Conservation (phyloP, 1,140 invertebrate genomes). For the Chrysopa pallens region DNA sequence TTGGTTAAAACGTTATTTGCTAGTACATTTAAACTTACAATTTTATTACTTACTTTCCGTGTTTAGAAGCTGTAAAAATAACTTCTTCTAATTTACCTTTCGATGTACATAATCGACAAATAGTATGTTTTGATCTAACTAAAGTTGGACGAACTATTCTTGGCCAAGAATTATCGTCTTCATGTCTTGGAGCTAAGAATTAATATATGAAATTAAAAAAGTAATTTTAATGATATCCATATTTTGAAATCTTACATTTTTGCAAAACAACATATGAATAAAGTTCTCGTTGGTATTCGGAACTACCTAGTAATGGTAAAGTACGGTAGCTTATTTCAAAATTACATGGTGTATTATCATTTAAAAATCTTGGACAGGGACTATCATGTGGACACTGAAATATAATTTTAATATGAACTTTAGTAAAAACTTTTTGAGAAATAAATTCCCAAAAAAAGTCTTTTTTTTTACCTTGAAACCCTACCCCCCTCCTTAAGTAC, state of each 20-base stretch:
- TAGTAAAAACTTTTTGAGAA: neutral
- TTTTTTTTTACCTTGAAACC: too few relatives aligned
- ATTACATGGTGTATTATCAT: constrained; percentile 53
- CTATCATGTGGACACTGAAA: constrained; percentile 64
- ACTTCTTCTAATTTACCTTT: constrained; percentile 57
- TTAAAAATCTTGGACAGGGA: constrained; percentile 43
- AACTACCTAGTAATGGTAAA: constrained; percentile 27
- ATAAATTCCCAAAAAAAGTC: too few relatives aligned
- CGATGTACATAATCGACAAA: constrained; percentile 60
- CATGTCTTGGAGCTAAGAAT: constrained; percentile 23
- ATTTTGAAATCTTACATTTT: constrained; percentile 36
- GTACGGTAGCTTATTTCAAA: constrained; percentile 45
- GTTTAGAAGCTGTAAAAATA: constrained; percentile 52
- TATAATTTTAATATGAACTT: constrained; percentile 9
- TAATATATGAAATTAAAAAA: too few relatives aligned
- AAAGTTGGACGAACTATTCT: constrained; percentile 50
- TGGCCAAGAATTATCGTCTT: constrained; percentile 45
- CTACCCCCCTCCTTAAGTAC: too few relatives aligned
- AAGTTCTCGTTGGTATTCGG: constrained; percentile 25
- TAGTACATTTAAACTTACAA: constrained; percentile 5
- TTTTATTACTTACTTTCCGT: constrained; percentile 38
- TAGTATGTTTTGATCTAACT: constrained; percentile 42
- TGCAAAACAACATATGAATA: constrained; percentile 64
- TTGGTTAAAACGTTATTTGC: constrained; percentile 5
- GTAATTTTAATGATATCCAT: neutral